Base-by-base conservation (phyloP, 1,140 invertebrate species). In the Coelopa frigida region DNA sequence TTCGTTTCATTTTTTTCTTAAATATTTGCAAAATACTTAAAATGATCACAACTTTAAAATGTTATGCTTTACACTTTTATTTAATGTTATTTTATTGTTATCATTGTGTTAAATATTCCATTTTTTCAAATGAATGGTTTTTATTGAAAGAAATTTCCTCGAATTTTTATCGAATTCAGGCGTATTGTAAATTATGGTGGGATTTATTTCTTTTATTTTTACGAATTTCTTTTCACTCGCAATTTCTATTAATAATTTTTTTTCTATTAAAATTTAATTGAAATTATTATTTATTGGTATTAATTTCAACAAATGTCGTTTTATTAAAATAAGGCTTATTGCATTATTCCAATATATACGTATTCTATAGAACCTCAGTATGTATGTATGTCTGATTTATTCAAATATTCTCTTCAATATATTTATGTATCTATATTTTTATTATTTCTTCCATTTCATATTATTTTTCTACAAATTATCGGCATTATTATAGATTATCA, bases 131-230 rank as follows among this genome's bases (percentile, higher is more conserved):
- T 44, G 24, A 32, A 22, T 18, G 26, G 23, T 31, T 31, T 14
- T 44, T 44, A 29, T 23, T 44, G 43, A 11, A 5, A 38, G 22
- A 38, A 20, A 38, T 38, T 6, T 40, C 27, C 27, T 24, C 22
- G 8, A 10, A 22, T n/a, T 24, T 40, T 40, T 22, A 15, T 38
- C 22, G 6, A 40, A 40, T 3, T 23, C 10, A 5, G 18, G 53
- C 59, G 51, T 64, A 61, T 64, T 64, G 60, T 64, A 63, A 63
- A 63, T 59, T 64, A 64, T 63, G 60, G 58, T 63, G 60, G 60
- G 60, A 64, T 63, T 61, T 61, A 57, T 64, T 63, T 50, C 58
- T 61, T 58, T 44, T 33, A 43, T 46, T 35, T 41, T n/a, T n/a
- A n/a, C n/a, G n/a, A n/a, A n/a, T n/a, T n/a, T n/a, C n/a, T n/a